Evolutionary conservation across 64 coral and sea anemone species (phyloP).

Genomic region (Exaiptasia diaphana): DNA sequence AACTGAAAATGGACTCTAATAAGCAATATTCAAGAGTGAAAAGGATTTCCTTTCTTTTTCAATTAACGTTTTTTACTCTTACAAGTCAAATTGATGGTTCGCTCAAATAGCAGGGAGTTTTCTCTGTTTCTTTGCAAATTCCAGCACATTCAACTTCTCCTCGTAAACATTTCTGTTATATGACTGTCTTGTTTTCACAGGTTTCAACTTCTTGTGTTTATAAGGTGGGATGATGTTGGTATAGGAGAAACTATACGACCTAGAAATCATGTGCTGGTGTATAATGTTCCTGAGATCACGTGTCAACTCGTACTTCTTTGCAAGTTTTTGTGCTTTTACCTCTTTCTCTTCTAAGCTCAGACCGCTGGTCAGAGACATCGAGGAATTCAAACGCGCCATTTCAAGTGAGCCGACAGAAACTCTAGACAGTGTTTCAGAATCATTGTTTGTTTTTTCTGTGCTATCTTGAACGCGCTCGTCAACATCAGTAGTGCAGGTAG

Average conservation of each 20-base stretch:
- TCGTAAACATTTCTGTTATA: conserved; percentile 80
- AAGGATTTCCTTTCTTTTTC: too few relatives aligned
- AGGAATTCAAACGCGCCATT: neutral
- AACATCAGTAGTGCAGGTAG: neutral
- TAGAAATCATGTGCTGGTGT: conserved; percentile 82
- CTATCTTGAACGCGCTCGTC: neutral
- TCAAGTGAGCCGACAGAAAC: too few relatives aligned
- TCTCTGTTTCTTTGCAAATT: conserved; percentile 43
- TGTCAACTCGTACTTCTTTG: conserved; percentile 75
- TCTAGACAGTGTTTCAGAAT: neutral
- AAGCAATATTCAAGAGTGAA: too few relatives aligned
- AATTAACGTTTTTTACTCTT: too few relatives aligned
- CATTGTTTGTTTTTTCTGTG: neutral
- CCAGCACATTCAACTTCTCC: conserved; percentile 70
- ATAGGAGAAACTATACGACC: conserved; percentile 78
- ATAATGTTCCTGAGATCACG: conserved; percentile 70
- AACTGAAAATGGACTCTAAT: too few relatives aligned
- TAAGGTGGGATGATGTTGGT: conserved; percentile 76
- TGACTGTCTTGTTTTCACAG: conserved; percentile 60
- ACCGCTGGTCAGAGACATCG: neutral
- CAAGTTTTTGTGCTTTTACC: conserved; percentile 56
- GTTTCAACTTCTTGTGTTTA: conserved; percentile 57
- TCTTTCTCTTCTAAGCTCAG: conserved; percentile 43
- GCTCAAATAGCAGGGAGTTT: neutral
- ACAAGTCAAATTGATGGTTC: too few relatives aligned